Base-by-base conservation (phyloP, 2,797 vertebrate species). In the Rhinichthys osculus region DNA sequence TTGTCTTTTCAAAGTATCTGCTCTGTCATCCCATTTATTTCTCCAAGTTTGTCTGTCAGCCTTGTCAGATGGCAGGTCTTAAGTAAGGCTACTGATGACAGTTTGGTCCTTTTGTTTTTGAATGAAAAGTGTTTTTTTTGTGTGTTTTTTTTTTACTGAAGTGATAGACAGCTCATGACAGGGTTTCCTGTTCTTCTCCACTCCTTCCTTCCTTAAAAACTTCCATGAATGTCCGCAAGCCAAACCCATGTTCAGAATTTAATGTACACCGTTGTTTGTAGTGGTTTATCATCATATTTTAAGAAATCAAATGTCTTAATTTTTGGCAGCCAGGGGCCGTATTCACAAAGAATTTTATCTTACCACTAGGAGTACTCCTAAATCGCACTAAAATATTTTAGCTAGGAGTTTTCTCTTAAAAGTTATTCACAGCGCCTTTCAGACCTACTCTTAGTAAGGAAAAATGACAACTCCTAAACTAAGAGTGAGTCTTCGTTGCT, bases 51-150 rank as follows among this genome's bases (percentile, higher is more conserved):
- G 54, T 76, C 67, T 85, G n/a, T 54, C 23, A 64, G 54, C 35
- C n/a, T 81, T 70, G 80, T 59, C 80, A 67, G 50, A 64, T 59
- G 33, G 57, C 27, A 47, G n/a, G n/a, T 74, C 78, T 76, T 86
- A 66, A 81, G 71, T 52, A 82, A 78, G 35, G 35, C 79, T 82
- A 42, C 78, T 82, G 80, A 78, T 79, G 74, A 59, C 67, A 64
- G 71, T 59, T 66, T 59, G 74, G 21, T 38, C 42, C n/a, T 66
- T 81, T 78, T 64, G 16, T 52, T 38, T 64, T 85, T 47, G 21
- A 72, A 64, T 62, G 23, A 85, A 73, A 59, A 66, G 38, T 8
- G 7, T 38, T n/a, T 69, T 78, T 54, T 70, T 38, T 19, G n/a
- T 47, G 21, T 11, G 0, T 14, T 10, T 13, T 4, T 10, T 13